A percentile compares a stretch with the other conserved stretches of the same genome.
These are phyloP conservation scores for Synanthedon vespiformis DNA, from an alignment of 2,888 invertebrate species.

Conservation along the genomic window DNA sequence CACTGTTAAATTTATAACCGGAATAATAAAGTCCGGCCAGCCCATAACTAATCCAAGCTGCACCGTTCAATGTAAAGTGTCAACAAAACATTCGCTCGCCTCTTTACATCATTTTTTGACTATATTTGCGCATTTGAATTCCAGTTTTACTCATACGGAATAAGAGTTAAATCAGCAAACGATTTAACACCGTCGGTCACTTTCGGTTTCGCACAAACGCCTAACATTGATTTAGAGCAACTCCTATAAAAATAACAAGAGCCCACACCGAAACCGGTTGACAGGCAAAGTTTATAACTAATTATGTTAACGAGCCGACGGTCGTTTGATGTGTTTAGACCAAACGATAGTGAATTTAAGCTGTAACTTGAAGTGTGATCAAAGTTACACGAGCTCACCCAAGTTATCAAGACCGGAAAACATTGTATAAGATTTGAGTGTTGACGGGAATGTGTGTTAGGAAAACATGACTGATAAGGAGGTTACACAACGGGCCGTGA, in stretches of 20 bases:
- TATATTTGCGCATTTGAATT: background rate
- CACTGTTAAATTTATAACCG: slow-evolving; percentile 62
- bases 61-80: slow-evolving; percentile 35
- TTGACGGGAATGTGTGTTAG: slow-evolving; percentile 32
- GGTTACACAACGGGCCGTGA: slow-evolving; percentile 54
- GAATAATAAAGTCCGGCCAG: slow-evolving; percentile 58
- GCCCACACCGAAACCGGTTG: slow-evolving; percentile 40
- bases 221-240: slow-evolving; percentile 43
- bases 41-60: slow-evolving; percentile 29
- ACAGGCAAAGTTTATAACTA: slow-evolving; percentile 42
- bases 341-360: slow-evolving; percentile 43
- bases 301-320: slow-evolving; percentile 52
- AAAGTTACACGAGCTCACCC: slow-evolving; percentile 4
- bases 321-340: slow-evolving; percentile 30
- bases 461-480: slow-evolving; percentile 61
- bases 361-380: slow-evolving; percentile 12
- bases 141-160: background rate
- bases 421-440: slow-evolving; percentile 44
- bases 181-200: slow-evolving; percentile 23
- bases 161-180: background rate
- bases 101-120: background rate
- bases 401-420: slow-evolving; percentile 60
- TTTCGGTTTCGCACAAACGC: slow-evolving; percentile 68
- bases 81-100: slow-evolving; percentile 25
- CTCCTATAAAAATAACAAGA: slow-evolving; percentile 33